Evolutionary conservation across 1,140 invertebrate species (phyloP), one percentile per base, ranked within the genome.

Genomic region (Dufourea novaeangliae): DNA sequence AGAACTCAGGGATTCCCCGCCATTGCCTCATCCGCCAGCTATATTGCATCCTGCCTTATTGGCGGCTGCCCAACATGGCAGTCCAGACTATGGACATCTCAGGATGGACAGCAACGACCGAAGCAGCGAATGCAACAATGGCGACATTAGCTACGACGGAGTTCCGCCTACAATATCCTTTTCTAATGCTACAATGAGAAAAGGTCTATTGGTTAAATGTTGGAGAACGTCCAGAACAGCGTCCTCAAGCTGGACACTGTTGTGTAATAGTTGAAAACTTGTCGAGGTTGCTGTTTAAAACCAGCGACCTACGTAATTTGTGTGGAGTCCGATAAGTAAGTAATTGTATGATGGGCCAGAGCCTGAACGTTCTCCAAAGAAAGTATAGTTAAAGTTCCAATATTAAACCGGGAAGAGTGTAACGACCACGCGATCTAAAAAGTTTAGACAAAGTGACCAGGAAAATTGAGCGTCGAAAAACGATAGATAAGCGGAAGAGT

Each of bases 131-230:
- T 97, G 96, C 94, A 97, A 97, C 93, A 97, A 96, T 83, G 96
- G 95, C 67, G 96, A 97, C 90, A 95, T 97, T 91, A 95, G 95
- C 86, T 97, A 96, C 94, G 97, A 97, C 92, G 96, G 96, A 92
- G 95, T 97, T 94, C 96, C 96, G 93, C 96, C 96, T 96, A 97
- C 96, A 95, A 97, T 97, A 97, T 97, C 97, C 96, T 97, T 97
- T 97, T 95, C 94, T 84, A 80, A 85, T 85, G 56, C 72, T 57
- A 50, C 44, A 37, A 61, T 14, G 62, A 34, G n/a, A 29, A 37
- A 34, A 25, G 20, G 50, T 20, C 27, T 32, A 5, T 25, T 4
- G 22, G 27, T 44, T 10, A 34, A 34, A 11, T 44, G 44, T 70
- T 71, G 75, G 75, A 63, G 75, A 71, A 63, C 75, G 67, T 70